phyloP scores from a whole-genome alignment of 2,797 vertebrate genomes.

The Gallinago nigripennis region DNA sequence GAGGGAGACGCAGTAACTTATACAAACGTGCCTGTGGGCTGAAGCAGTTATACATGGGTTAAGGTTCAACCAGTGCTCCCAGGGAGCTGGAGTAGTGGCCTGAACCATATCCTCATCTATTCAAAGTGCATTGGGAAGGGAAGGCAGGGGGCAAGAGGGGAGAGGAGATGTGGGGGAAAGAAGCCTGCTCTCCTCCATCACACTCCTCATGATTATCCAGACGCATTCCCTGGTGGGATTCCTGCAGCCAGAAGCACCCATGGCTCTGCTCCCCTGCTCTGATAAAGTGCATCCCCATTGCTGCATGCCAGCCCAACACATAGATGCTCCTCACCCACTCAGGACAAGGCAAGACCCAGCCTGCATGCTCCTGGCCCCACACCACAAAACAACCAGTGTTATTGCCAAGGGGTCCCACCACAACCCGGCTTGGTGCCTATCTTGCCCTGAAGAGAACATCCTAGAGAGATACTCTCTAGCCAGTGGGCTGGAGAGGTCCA shows the following conservation, averaged over 20 bases:
- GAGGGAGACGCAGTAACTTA: background rate
- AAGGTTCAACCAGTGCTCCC: background rate
- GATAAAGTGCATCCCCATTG: constrained; percentile 28
- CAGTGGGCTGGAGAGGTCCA: background rate
- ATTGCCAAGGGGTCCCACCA: background rate
- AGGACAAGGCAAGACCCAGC: background rate
- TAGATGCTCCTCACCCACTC: background rate
- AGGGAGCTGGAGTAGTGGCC: background rate
- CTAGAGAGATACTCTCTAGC: rapidly evolving
- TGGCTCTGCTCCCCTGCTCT: rapidly evolving
- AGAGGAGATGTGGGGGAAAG: background rate
- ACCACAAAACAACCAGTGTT: background rate
- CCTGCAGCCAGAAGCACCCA: background rate
- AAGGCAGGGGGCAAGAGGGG: background rate
- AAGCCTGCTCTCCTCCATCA: constrained; percentile 52
- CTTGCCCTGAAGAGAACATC: background rate
- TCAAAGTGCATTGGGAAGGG: constrained; percentile 36
- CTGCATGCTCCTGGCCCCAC: background rate
- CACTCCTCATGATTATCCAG: background rate
- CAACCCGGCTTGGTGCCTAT: background rate
- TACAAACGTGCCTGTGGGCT: rapidly evolving
- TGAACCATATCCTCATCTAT: background rate
- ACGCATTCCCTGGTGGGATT: background rate
- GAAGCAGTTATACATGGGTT: background rate
- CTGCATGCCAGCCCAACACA: rapidly evolving